Percentiles rank a stretch among this genome's conserved stretches.
Evolutionary conservation across 2,797 vertebrate genomes (phyloP).

Genomic region (Lagodon rhomboides): DNA sequence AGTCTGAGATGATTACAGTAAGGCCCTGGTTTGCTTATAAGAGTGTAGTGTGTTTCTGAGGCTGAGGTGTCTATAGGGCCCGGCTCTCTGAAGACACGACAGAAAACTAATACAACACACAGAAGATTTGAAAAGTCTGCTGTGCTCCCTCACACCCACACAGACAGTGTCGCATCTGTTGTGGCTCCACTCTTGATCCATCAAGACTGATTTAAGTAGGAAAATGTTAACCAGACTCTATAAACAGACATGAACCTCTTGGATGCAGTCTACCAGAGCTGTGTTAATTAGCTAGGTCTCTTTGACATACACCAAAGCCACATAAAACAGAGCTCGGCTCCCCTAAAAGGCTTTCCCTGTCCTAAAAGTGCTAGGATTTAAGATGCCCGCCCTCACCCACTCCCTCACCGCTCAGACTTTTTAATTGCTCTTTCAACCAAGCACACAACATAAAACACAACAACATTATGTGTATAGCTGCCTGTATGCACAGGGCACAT

Average conservation of each 20-base stretch:
- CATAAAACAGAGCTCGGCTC: conserved; percentile 46
- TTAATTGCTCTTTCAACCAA: conserved; percentile 67
- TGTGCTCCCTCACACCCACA: conserved; percentile 3
- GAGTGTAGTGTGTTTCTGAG: neutral
- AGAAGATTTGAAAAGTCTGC: neutral
- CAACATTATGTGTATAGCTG: conserved; percentile 12
- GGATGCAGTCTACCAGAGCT: conserved; percentile 23
- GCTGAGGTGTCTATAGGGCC: neutral
- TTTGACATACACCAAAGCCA: conserved; percentile 58
- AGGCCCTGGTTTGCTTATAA: neutral
- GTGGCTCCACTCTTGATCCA: conserved; percentile 25
- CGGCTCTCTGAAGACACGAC: conserved; percentile 1
- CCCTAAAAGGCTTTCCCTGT: conserved; percentile 38
- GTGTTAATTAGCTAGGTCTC: conserved; percentile 60
- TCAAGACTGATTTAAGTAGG: conserved; percentile 21
- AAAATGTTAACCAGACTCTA: conserved; percentile 37
- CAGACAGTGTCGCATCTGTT: conserved; percentile 27
- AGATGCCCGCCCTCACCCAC: conserved; percentile 32
- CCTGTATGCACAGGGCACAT: neutral
- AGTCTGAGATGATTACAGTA: neutral
- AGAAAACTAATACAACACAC: neutral
- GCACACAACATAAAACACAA: conserved; percentile 27
- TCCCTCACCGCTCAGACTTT: conserved; percentile 33
- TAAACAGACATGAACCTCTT: neutral
- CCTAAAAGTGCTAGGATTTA: conserved; percentile 49